Conservation (phyloP, 2,888 invertebrate genomes). For the Volucella inflata region DNA sequence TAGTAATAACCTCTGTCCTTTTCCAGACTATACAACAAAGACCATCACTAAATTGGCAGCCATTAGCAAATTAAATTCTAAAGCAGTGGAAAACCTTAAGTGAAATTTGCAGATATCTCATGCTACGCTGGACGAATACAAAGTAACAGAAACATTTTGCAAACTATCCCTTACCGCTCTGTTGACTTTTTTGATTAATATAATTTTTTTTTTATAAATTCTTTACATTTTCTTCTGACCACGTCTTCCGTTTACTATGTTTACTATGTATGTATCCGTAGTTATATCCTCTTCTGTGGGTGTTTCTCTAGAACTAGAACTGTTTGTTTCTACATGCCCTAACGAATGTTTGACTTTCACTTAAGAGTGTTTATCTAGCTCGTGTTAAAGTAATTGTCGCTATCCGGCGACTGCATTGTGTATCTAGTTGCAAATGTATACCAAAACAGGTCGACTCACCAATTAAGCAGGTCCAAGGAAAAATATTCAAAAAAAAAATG, state of each 20-base stretch:
- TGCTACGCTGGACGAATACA: not conserved
- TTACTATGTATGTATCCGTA: too few species aligned
- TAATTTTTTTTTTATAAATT: slow-evolving; percentile 40
- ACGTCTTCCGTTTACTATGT: too few species aligned
- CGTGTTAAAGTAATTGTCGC: slow-evolving; percentile 58
- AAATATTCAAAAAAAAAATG: too few species aligned
- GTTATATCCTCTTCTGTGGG: not conserved
- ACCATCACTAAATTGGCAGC: not conserved
- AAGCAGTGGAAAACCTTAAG: not conserved
- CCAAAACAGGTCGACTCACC: slow-evolving; percentile 43
- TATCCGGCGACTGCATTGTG: slow-evolving; percentile 58
- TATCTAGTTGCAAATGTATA: slow-evolving; percentile 35
- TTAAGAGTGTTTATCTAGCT: slow-evolving; percentile 48
- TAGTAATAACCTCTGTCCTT: not conserved
- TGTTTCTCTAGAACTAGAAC: not conserved
- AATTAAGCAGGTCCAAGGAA: slow-evolving; percentile 29
- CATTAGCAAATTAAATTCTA: slow-evolving; percentile 47
- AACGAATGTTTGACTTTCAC: slow-evolving; percentile 65
- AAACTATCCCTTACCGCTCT: slow-evolving; percentile 42
- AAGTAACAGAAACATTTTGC: not conserved
- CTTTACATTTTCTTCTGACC: slow-evolving; percentile 6
- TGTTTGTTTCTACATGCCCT: slow-evolving; percentile 23
- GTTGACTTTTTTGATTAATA: slow-evolving; percentile 56
- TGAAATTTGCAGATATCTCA: slow-evolving; percentile 28
- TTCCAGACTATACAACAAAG: not conserved